Conservation (phyloP, 1,140 invertebrate species). For the Nasonia giraulti region DNA sequence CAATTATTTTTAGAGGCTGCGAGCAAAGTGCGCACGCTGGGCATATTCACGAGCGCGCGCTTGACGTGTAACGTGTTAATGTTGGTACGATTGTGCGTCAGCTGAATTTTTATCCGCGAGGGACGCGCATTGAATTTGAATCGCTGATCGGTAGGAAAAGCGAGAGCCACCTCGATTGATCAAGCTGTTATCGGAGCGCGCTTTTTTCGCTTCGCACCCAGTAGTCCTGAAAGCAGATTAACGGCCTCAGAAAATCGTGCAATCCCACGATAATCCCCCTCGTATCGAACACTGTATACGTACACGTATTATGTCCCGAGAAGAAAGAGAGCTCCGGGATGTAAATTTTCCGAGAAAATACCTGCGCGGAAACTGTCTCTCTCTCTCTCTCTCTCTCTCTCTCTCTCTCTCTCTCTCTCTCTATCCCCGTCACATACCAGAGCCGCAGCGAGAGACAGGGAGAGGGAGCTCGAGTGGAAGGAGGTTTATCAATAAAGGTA, state of each 20-base stretch:
- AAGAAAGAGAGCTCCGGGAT: neutral
- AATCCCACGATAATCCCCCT: no score
- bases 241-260: no score
- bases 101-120: neutral
- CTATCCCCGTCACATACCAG: neutral
- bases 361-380: neutral
- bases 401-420: no score
- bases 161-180: no score
- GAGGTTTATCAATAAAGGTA: constrained; percentile 26
- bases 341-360: constrained; percentile 14
- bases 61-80: constrained; percentile 5
- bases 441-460: neutral
- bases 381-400: neutral
- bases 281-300: no score
- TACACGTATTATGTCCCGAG: neutral
- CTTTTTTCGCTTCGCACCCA: no score
- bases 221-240: no score
- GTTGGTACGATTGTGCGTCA: neutral
- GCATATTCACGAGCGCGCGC: neutral
- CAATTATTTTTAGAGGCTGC: constrained; percentile 1
- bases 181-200: no score
- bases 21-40: neutral
- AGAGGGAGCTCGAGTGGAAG: neutral
- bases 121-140: neutral
- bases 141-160: no score